Conservation (phyloP, 1,140 invertebrate species). For the Acromyrmex echinatior region DNA sequence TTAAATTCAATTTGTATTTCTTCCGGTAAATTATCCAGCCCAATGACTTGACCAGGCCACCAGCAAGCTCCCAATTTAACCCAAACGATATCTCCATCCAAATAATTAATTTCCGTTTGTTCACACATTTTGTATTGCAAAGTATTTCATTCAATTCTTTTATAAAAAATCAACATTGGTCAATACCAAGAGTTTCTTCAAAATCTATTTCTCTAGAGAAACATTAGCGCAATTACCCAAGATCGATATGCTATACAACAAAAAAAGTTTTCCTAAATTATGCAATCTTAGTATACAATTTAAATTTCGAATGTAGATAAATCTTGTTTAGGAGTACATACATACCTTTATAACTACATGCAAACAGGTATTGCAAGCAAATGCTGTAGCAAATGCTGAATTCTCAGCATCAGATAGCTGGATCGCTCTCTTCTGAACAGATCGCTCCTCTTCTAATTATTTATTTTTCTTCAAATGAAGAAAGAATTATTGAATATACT, state of each 20-base stretch:
- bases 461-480: not conserved
- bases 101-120: constrained; percentile 89
- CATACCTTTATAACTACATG: not conserved
- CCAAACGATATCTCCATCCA: constrained; percentile 93
- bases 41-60: constrained; percentile 93
- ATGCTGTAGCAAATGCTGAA: not conserved
- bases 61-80: constrained; percentile 92
- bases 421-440: not conserved
- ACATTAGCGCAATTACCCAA: constrained; percentile 35
- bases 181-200: constrained; percentile 2
- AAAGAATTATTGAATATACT: not conserved
- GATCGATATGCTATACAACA: constrained; percentile 38
- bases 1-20: constrained; percentile 88
- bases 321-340: not conserved
- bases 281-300: not conserved
- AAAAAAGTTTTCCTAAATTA: constrained; percentile 31
- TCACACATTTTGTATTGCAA: constrained; percentile 87
- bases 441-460: not conserved
- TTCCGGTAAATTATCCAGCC: constrained; percentile 88
- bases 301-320: not conserved
- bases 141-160: constrained; percentile 65
- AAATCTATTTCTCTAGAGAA: constrained; percentile 13
- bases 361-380: not conserved
- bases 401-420: not conserved
- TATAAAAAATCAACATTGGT: constrained; percentile 69